Evolutionary conservation across 2,888 invertebrate species (phyloP), one percentile per base, ranked within the genome.

Genomic region (Pycnomerus fuliginosus): DNA sequence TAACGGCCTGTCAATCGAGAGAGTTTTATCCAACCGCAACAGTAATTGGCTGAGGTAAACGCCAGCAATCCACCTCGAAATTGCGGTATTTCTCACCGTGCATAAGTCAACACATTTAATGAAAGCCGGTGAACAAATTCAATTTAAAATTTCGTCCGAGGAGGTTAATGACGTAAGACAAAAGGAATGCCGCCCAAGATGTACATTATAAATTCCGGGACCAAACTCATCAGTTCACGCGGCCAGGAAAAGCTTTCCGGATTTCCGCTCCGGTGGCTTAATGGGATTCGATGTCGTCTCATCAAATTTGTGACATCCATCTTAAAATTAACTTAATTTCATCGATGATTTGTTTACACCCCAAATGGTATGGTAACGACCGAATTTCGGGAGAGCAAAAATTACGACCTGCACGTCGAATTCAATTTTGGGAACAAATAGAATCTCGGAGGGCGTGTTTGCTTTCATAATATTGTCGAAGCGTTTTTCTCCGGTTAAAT

Each of bases 141-240:
- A 53, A 55, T 55, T 52, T 53, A 50, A 55, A 55, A 53, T 53
- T 55, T 55, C 44, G 40, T 48, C 49, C 48, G 53, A 40, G 42
- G 44, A 33, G 53, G 53, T 53, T 55, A 55, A 53, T 55, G 55
- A 53, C 52, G 50, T 52, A 49, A 55, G 43, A 55, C 53, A 55
- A 53, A 53, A 55, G 51, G 55, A 55, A 50, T 44, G 44, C 50
- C 25, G 25, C 58, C 51, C 60, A 62, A 56, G 56, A 61, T 56
- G 61, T 62, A 62, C 65, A 65, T 64, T 66, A 66, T 65, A 66
- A 63, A 66, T 66, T 66, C 64, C 56, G 56, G 48, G 54, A 48
- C 61, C 60, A 58, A 64, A 62, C 62, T 61, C 65, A 64, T 64
- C 65, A 63, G 60, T 56, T 55, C 49, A 50, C 55, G 61, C 52